Base-by-base conservation (phyloP, 1,140 invertebrate species). In the Trypoxylus dichotomus region DNA sequence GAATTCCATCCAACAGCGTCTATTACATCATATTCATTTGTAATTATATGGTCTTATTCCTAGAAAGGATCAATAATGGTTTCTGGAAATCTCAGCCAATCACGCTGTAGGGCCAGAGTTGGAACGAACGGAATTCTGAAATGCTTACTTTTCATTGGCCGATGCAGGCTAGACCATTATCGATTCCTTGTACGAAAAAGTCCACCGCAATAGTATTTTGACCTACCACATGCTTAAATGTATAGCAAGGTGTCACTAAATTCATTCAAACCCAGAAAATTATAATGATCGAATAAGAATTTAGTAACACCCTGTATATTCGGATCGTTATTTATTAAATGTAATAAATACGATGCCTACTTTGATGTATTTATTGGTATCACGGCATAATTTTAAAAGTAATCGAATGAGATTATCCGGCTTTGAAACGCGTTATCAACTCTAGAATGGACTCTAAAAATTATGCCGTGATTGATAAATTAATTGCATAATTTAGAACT, bases 171-270 rank as follows among this genome's bases (percentile, higher is more conserved):
- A 25, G 27, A 74, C 74, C 37, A 13, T 19, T 41, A 68, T 72
- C 3, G 54, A 58, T 58, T 58, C 21, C 15, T 68, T 73, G 32
- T 37, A 37, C 10, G 32, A 37, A 37, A 37, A 37, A n/a, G n/a
- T n/a, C n/a, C n/a, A 19, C 19, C n/a, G 5, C 8, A 76, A 2
- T 29, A 58, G 10, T 24, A 13, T 63, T 27, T 21, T 37, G 21
- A 77, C 27, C 78, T 76, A 79, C 75, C 75, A 54, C 54, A 75
- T 75, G 60, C 43, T 47, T 27, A 47, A 24, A 58, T 5, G 21
- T 19, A 58, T 5, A 58, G 5, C 32, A 37, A 37, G 32, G 32
- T 37, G 32, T 37, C n/a, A n/a, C n/a, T n/a, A n/a, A n/a, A n/a
- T n/a, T n/a, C n/a, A n/a, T n/a, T n/a, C n/a, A n/a, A n/a, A n/a